These are phyloP conservation scores for Pelagia noctiluca DNA, from an alignment of 30 jellyfish, hydroid and myxozoan genomes.

Conservation along the genomic window DNA sequence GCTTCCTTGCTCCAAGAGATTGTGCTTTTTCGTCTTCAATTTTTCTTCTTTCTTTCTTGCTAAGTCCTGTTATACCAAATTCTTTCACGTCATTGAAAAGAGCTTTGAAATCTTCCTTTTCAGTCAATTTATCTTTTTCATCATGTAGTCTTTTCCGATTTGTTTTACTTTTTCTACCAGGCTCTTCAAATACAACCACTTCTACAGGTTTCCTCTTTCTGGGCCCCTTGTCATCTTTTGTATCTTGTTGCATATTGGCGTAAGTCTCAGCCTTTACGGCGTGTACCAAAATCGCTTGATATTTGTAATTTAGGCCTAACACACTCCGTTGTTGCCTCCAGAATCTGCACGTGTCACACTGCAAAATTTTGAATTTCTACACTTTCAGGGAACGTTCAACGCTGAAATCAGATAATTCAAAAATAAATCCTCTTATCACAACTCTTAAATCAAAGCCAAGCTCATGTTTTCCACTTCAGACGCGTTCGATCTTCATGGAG, in stretches of 20 bases:
- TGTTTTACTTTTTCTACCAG: constrained; percentile 27
- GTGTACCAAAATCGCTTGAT: too few relatives aligned
- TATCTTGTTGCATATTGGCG: not conserved
- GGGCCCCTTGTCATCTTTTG: not conserved
- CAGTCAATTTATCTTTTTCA: not conserved
- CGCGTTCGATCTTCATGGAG: too few relatives aligned
- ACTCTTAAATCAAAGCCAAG: too few relatives aligned
- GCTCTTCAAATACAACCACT: constrained; percentile 83
- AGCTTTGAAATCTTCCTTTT: constrained; percentile 55
- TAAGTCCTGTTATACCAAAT: constrained; percentile 83
- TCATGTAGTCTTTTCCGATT: not conserved
- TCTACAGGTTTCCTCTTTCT: constrained; percentile 56
- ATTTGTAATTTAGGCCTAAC: too few relatives aligned
- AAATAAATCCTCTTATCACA: too few relatives aligned
- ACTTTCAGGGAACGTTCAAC: too few relatives aligned
- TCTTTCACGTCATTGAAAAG: constrained; percentile 73
- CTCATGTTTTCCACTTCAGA: too few relatives aligned
- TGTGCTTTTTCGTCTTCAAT: constrained; percentile 58
- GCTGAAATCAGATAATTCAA: too few relatives aligned
- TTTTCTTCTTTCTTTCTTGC: constrained; percentile 66
- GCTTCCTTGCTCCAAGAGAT: constrained; percentile 76
- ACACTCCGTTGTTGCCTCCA: too few relatives aligned
- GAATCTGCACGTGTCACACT: too few relatives aligned
- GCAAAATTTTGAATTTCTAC: too few relatives aligned
- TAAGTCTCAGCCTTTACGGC: too few relatives aligned